Conservation (phyloP, 2,888 invertebrate species). For the Chalcis sispes region DNA sequence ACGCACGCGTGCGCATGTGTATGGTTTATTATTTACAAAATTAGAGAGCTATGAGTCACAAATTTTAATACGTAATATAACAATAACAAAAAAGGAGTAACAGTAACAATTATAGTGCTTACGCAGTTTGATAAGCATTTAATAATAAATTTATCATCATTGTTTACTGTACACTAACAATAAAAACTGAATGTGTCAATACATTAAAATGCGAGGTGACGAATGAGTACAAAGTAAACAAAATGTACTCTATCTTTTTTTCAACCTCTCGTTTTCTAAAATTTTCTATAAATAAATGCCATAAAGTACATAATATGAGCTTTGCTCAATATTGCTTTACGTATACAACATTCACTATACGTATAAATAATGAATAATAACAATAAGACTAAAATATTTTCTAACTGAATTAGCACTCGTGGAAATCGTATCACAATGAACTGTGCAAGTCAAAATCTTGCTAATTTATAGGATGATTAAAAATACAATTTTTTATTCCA, state of each 20-base stretch:
- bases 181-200: too few relatives aligned
- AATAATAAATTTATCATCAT: too few relatives aligned
- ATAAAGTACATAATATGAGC: slow-evolving; percentile 7
- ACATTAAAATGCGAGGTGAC: too few relatives aligned
- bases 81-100: slow-evolving; percentile 67
- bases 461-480: too few relatives aligned
- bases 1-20: slow-evolving; percentile 1
- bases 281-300: slow-evolving; percentile 2
- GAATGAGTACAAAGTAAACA: too few relatives aligned
- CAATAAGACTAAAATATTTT: slow-evolving; percentile 22
- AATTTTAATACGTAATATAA: slow-evolving; percentile 63
- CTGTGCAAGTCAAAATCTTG: slow-evolving; percentile 29
- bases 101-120: slow-evolving; percentile 45
- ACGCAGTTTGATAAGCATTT: neutral
- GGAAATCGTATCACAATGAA: slow-evolving; percentile 52
- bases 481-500: too few relatives aligned
- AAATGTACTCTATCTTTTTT: too few relatives aligned
- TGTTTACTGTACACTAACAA: too few relatives aligned
- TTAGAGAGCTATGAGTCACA: slow-evolving; percentile 68
- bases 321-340: slow-evolving; percentile 13
- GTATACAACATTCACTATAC: slow-evolving; percentile 39
- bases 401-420: slow-evolving; percentile 29
- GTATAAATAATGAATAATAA: slow-evolving; percentile 11
- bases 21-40: slow-evolving; percentile 57
- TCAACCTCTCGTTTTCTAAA: neutral